Base-by-base conservation (phyloP, 2,113 vertebrate genomes). In the Parotia lawesii region DNA sequence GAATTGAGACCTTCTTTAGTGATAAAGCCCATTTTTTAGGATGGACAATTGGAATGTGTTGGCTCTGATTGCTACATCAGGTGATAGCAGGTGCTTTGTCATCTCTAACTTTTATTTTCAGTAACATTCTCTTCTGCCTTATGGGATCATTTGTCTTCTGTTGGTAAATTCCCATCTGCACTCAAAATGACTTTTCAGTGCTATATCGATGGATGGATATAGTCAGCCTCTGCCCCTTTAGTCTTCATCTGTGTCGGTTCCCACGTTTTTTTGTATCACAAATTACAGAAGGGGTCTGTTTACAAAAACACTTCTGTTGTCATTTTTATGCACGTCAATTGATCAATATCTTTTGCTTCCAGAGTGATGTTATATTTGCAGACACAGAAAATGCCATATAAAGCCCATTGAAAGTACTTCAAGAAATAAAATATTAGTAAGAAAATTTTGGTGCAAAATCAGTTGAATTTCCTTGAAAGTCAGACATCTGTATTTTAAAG, bases 41-140 rank as follows among this genome's bases (percentile, higher is more conserved):
- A 81, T 54, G 81, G 94, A 91, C 82, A 91, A 94, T 80, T 45
- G 88, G 88, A 89, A 95, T 60, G 60, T 87, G 93, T 95, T 18
- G 6, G 38, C 88, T 93, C 51, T 86, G 93, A 96, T 93, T 94
- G 94, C 92, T 96, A 89, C 89, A 95, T 80, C 77, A 87, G 84
- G 53, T 25, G 9, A 78, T 78, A 96, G 83, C 67, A 71, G 83
- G 62, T 94, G 60, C 90, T 95, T 94, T 93, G 93, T 94, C 94
- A 96, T 94, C 65, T 95, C 94, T 92, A 95, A 95, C 87, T 96
- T 95, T 91, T 93, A 95, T 95, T 97, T 97, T 94, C 94, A 85
- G 85, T 84, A 93, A 90, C 83, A 50, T 85, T 95, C 85, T 93
- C 69, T 94, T 95, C 76, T 93, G 70, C 73, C 82, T 94, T 94